These are phyloP conservation scores for Prorops nasuta DNA, from an alignment of 1,140 invertebrate species.

Conservation along the genomic window DNA sequence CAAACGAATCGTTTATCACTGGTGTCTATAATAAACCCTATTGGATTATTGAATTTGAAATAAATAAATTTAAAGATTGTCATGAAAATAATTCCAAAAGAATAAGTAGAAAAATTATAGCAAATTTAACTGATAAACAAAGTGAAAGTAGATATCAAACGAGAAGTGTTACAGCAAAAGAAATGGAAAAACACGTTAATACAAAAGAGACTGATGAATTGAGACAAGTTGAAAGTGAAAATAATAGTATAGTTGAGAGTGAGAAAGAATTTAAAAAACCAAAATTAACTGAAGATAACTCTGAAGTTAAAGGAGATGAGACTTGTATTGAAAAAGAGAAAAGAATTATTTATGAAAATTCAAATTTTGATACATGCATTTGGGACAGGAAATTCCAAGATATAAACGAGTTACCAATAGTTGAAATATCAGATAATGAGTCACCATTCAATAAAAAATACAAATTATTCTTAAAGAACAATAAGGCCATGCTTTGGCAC, in stretches of 20 bases:
- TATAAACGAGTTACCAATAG: neutral
- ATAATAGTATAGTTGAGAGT: neutral
- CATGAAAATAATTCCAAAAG: neutral
- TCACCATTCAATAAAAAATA: neutral
- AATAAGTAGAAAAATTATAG: neutral
- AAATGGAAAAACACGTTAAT: neutral
- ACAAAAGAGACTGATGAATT: neutral
- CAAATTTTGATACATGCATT: neutral
- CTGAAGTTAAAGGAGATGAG: neutral
- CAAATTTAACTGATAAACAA: neutral
- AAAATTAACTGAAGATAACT: neutral
- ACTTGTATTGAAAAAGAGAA: neutral
- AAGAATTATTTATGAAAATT: neutral
- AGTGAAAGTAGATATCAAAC: neutral
- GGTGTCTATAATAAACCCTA: conserved; percentile 17
- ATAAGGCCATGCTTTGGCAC: conserved; percentile 5
- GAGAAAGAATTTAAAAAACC: neutral
- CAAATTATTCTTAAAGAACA: neutral
- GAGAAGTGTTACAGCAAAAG: neutral
- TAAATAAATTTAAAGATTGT: neutral
- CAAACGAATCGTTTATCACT: conserved; percentile 14
- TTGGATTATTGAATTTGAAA: conserved; percentile 14
- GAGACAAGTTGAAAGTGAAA: neutral
- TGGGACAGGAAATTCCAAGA: neutral
- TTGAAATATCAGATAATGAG: neutral